Percentiles rank a stretch among this genome's conserved stretches.
These are phyloP conservation scores for Dorcus hopei DNA, from an alignment of 2,888 invertebrate genomes.

Conservation along the genomic window DNA sequence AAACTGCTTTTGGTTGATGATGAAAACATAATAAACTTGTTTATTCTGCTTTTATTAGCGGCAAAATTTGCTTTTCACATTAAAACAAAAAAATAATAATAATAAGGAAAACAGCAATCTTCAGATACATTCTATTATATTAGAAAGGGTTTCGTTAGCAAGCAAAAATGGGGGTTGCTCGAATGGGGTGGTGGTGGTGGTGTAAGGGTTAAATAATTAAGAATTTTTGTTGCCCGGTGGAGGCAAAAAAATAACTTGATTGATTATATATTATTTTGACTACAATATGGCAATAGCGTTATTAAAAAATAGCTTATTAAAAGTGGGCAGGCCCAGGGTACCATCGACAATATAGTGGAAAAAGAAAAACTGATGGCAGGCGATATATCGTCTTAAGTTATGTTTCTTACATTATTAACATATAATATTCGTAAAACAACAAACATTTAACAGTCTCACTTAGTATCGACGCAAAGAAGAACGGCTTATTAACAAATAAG, in stretches of 20 bases:
- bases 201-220: no score
- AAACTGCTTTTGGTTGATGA: no score
- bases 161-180: no score
- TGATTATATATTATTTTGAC: slow-evolving; percentile 24
- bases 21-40: no score
- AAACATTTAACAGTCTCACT: slow-evolving; percentile 27
- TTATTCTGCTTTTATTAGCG: no score
- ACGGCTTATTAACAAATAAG: neutral
- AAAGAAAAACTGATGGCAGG: slow-evolving; percentile 6
- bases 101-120: no score
- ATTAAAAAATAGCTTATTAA: slow-evolving; percentile 21
- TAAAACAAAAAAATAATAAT: no score
- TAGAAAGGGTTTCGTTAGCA: no score
- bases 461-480: slow-evolving; percentile 17
- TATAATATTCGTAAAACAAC: slow-evolving; percentile 25
- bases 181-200: no score
- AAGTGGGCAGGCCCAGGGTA: slow-evolving; percentile 15
- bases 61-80: no score
- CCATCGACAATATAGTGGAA: slow-evolving; percentile 13
- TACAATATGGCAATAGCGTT: slow-evolving; percentile 24
- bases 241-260: slow-evolving; percentile 16
- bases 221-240: no score
- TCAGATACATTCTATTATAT: no score
- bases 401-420: slow-evolving; percentile 22
- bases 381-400: slow-evolving; percentile 16